Evolutionary conservation across 2,888 invertebrate species (phyloP).

Genomic region (Crepidodera aurea): DNA sequence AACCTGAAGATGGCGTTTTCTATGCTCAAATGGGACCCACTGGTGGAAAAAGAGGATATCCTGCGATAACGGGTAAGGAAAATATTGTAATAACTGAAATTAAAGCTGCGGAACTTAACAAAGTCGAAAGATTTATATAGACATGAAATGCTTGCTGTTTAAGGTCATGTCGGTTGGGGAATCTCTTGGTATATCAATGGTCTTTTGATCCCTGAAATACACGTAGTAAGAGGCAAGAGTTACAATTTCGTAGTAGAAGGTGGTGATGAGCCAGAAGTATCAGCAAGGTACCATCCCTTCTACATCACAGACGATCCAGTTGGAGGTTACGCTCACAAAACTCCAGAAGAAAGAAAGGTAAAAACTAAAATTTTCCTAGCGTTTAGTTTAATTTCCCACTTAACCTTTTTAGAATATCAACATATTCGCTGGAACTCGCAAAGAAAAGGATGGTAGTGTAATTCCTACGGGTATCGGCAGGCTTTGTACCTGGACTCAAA

Average conservation of each 20-base stretch:
- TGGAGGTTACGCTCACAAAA: constrained; percentile 89
- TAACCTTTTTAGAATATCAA: constrained; percentile 69
- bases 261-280: constrained; percentile 78
- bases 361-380: background rate
- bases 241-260: constrained; percentile 92
- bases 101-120: no score
- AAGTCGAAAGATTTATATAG: no score
- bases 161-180: constrained; percentile 94
- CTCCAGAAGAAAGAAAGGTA: constrained; percentile 81
- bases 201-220: constrained; percentile 88
- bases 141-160: constrained; percentile 3
- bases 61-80: constrained; percentile 80
- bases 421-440: constrained; percentile 83
- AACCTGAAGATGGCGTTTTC: constrained; percentile 90
- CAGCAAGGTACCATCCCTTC: constrained; percentile 91
- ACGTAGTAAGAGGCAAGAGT: constrained; percentile 84
- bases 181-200: constrained; percentile 96
- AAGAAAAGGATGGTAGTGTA: constrained; percentile 72
- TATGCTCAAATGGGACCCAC: constrained; percentile 95
- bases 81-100: no score
- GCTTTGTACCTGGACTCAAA: constrained; percentile 87
- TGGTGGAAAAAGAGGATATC: constrained; percentile 88
- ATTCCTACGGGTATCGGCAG: constrained; percentile 83
- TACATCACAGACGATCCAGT: constrained; percentile 91
- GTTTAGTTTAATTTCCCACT: background rate